Evolutionary conservation across 2,888 invertebrate species (phyloP), one percentile per base, ranked within the genome.

Genomic region (Teinopalpus imperialis): DNA sequence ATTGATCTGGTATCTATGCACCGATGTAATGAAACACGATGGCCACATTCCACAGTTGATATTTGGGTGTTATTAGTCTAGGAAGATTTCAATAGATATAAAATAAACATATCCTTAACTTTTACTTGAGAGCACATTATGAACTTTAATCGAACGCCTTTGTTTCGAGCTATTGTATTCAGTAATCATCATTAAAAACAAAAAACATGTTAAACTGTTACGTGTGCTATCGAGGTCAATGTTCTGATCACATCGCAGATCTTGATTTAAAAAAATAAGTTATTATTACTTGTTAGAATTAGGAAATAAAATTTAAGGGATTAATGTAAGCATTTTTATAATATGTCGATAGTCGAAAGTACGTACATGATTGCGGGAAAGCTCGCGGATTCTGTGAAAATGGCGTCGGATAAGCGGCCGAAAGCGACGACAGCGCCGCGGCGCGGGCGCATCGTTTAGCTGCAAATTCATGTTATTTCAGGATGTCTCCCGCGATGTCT

Each of bases 11-110:
- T 57, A 63, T 66, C 66, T 67, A 65, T 66, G 66, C 71, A 76
- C 85, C 81, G 82, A 83, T 87, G 86, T 87, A 88, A 88, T 81
- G 79, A 87, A 88, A 88, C 86, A 89, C 81, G 89, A 86, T 83
- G 81, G 78, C 72, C 83, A 81, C 85, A 86, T 83, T 88, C 85
- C 78, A 74, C 45, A 62, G 73, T 70, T 74, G 78, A 74, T 70
- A 69, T 78, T 77, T 80, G 78, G 76, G 78, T 87, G 87, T 86
- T 83, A 85, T 73, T 78, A 63, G 66, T 64, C 57, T 10, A 12
- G 8, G 12, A 27, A 10, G 18, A 35, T 41, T 41, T 40, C 16
- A 29, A 14, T 8, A 34, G 2, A 16, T 10, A 13, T 8, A 23
- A 30, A 12, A 12, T 29, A 2, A 35, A 40, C 14, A 16, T 29